Evolutionary conservation across 2,888 invertebrate species (phyloP), one percentile per base, ranked within the genome.

Genomic region (Stramonita haemastoma): DNA sequence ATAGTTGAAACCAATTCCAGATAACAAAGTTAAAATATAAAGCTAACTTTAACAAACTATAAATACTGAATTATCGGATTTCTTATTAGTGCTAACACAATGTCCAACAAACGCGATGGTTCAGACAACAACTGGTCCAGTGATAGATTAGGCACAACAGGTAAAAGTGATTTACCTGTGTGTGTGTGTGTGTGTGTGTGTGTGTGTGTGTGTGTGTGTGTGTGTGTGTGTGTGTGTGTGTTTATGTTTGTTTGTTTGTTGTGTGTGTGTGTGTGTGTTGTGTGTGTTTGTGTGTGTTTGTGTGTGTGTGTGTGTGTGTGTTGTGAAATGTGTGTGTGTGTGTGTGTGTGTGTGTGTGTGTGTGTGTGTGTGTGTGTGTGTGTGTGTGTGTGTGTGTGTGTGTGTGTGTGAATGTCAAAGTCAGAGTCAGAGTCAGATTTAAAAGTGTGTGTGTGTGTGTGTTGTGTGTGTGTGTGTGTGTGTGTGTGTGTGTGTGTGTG

Each of bases 201-300:
- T 70, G 73, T 73, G 73, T 73, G 73, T 73, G 73, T 73, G 4
- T 73, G 73, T n/a, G 73, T 73, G 73, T 73, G 29, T 73, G 73
- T 73, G 73, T n/a, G 73, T n/a, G 73, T n/a, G 73, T n/a, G n/a
- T n/a, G 73, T 0, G 73, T n/a, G 73, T 6, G 73, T 0, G 73
- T 6, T n/a, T 0, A n/a, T 6, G 73, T 0, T n/a, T 6, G 73
- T 8, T 2, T 8, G 73, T 0, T n/a, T 8, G 29, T 0, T 13
- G 19, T 5, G 19, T 8, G 60, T 15, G 60, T 15, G 17, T 60
- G 17, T 70, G 70, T 70, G 70, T 70, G 70, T n/a, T 70, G 70
- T 70, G 22, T 70, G 22, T 22, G 26, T 70, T 13, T 70, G 70
- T 70, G 70, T 70, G 70, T 70, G 70, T 70, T 13, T 26, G 22